A percentile compares a stretch with the other conserved stretches of the same genome.
Conservation (phyloP, 2,888 invertebrate genomes). For the Craniophora ligustri region DNA sequence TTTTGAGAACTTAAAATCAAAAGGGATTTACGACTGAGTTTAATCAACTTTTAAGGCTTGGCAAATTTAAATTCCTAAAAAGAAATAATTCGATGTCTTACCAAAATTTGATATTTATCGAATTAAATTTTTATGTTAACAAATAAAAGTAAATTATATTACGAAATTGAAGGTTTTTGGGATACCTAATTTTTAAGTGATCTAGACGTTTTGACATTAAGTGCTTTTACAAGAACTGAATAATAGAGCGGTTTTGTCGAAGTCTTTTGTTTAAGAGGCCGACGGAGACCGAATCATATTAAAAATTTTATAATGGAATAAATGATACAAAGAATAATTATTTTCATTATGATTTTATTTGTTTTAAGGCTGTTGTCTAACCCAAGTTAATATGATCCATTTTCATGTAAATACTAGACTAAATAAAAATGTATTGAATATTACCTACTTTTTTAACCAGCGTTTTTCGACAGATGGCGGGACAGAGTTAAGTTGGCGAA, state of each 20-base stretch:
- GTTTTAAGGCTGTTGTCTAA: too few species aligned
- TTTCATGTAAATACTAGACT: too few species aligned
- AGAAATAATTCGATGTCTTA: conserved; percentile 2
- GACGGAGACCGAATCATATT: too few species aligned
- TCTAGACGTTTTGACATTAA: conserved; percentile 1
- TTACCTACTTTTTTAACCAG: too few species aligned
- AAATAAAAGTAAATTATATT: conserved; percentile 6
- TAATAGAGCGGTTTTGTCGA: neutral
- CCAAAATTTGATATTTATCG: conserved; percentile 8
- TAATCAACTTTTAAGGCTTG: neutral
- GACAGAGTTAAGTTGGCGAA: too few species aligned
- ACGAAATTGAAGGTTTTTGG: neutral
- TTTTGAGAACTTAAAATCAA: conserved; percentile 2
- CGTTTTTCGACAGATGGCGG: too few species aligned
- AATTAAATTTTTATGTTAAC: neutral
- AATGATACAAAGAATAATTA: too few species aligned
- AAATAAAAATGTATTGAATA: too few species aligned
- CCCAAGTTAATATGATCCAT: too few species aligned
- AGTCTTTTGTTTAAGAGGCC: neutral
- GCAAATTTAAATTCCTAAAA: conserved; percentile 6
- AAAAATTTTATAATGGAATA: too few species aligned
- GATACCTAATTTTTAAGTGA: neutral
- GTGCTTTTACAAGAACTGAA: neutral
- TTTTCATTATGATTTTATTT: too few species aligned
- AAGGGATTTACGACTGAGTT: conserved; percentile 6